phyloP scores from a whole-genome alignment of 2,797 vertebrate species.

The Menidia menidia region DNA sequence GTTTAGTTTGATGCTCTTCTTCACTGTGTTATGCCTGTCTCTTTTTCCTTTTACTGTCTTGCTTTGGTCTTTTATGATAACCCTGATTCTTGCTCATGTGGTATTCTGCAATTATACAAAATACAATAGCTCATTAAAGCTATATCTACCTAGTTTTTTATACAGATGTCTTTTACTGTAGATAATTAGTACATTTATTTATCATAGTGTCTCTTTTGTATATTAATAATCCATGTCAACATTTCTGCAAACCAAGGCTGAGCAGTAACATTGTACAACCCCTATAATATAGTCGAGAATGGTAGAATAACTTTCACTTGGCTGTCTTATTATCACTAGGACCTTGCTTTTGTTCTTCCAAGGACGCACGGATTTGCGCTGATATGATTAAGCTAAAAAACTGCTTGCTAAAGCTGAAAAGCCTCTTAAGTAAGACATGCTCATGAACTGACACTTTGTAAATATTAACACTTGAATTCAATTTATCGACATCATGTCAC shows the following conservation, averaged over 20 bases:
- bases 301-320: slow-evolving; percentile 11
- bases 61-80: slow-evolving; percentile 18
- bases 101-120: slow-evolving; percentile 21
- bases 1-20: slow-evolving; percentile 6
- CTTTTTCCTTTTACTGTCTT: slow-evolving; percentile 6
- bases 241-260: slow-evolving; percentile 41
- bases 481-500: slow-evolving; percentile 33
- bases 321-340: slow-evolving; percentile 44
- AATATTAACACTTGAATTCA: slow-evolving; percentile 56
- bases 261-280: slow-evolving; percentile 34
- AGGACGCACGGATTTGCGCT: slow-evolving; percentile 65
- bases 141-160: slow-evolving; percentile 56
- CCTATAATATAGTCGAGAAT: background rate
- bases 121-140: slow-evolving; percentile 57
- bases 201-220: slow-evolving; percentile 24
- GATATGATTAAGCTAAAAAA: slow-evolving; percentile 58
- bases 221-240: slow-evolving; percentile 51
- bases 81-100: slow-evolving; percentile 14
- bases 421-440: slow-evolving; percentile 66
- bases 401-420: slow-evolving; percentile 54
- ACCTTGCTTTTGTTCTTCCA: slow-evolving; percentile 48
- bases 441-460: slow-evolving; percentile 59
- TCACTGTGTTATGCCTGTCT: slow-evolving; percentile 17
- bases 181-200: slow-evolving; percentile 66
- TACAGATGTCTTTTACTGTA: slow-evolving; percentile 51